Evolutionary conservation across 2,888 invertebrate genomes (phyloP), one percentile per base, ranked within the genome.

Genomic region (Halictus ligatus): DNA sequence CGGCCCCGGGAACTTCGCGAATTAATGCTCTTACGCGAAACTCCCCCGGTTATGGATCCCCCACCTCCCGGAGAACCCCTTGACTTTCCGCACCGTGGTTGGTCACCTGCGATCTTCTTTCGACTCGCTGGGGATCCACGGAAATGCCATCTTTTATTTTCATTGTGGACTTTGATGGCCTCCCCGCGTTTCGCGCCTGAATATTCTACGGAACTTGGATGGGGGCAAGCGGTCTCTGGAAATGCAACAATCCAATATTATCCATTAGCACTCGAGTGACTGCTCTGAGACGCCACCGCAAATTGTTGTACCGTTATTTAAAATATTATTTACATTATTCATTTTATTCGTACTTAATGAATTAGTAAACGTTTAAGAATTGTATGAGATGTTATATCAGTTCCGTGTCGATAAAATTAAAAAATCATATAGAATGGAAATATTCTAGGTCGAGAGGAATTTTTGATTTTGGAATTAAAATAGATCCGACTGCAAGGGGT

Each of bases 1-100:
- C 78, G 75, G 54, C 75, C 72, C 25, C 46, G 58, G 35, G 72
- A 87, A 87, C 74, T 87, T 87, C n/a, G 78, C 81, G 87, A 87
- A 86, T 87, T 86, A 83, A 86, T 83, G 83, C 87, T 87, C 83
- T 86, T 86, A 83, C 46, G 87, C 78, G 72, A n/a, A 46, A n/a
- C n/a, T 43, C 40, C 43, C n/a, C n/a, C n/a, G n/a, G 71, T 40
- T 69, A 69, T 69, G 69, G 69, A 69, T 40, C 69, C 40, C 69
- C 69, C 40, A 8, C 69, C 29, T 21, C 21, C 54, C 54, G 4
- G 46, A 54, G 75, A 64, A 69, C 73, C 75, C 40, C 40, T 50
- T 46, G 72, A 75, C 80, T 77, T 80, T 80, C 77, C 8, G 67
- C 67, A 18, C 10, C 35, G 12, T 69, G 67, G 67, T 35, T 69